Conservation (phyloP, 2,888 invertebrate genomes). For the Sinohyriopsis cumingii region DNA sequence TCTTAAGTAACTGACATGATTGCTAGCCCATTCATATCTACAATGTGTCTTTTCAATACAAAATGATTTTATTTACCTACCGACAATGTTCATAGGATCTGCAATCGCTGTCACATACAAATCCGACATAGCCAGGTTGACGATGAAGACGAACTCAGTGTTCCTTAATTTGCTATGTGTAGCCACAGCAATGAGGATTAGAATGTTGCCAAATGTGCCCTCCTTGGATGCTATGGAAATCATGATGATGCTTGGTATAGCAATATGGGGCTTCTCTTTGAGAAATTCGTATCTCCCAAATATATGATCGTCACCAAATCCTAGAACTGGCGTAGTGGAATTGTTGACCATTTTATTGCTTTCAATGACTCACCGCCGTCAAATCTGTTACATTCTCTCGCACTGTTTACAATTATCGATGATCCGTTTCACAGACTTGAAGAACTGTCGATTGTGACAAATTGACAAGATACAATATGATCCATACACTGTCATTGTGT, state of each 20-base stretch:
- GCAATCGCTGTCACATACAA: constrained; percentile 50
- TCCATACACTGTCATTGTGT: too few relatives aligned
- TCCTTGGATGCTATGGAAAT: constrained; percentile 22
- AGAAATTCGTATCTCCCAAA: constrained; percentile 25
- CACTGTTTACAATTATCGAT: too few relatives aligned
- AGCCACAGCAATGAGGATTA: constrained; percentile 30
- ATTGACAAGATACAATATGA: too few relatives aligned
- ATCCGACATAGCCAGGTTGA: constrained; percentile 55
- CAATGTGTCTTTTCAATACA: too few relatives aligned
- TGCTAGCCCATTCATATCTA: too few relatives aligned
- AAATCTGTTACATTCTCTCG: too few relatives aligned
- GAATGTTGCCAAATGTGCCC: constrained; percentile 37
- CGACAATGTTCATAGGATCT: constrained; percentile 52
- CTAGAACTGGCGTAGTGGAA: not conserved
- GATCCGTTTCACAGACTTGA: too few relatives aligned
- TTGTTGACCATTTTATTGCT: too few relatives aligned
- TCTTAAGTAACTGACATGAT: too few relatives aligned
- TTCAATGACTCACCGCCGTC: too few relatives aligned
- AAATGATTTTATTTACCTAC: constrained; percentile 25
- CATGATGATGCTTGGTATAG: constrained; percentile 21
- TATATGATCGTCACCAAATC: not conserved
- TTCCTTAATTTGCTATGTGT: constrained; percentile 24
- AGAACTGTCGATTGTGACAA: too few relatives aligned
- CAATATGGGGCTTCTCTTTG: constrained; percentile 16
- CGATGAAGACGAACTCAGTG: constrained; percentile 47